Conservation (phyloP, 2,888 invertebrate genomes). For the Orchesella flavescens region DNA sequence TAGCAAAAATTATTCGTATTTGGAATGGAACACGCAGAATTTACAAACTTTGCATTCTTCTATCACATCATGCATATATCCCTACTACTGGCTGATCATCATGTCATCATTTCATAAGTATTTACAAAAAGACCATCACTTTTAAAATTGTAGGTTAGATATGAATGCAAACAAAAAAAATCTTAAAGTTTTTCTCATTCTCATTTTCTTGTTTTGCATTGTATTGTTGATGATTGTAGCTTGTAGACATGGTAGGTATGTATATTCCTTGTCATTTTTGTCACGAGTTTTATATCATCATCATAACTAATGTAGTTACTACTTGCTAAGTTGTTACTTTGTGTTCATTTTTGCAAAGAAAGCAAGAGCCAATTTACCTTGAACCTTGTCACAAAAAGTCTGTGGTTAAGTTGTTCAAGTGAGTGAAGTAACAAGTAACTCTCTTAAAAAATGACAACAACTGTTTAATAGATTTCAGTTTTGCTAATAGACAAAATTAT, state of each 20-base stretch:
- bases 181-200: neutral
- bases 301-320: neutral
- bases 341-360: neutral
- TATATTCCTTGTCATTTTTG: neutral
- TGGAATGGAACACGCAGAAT: no score
- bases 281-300: slow-evolving; percentile 8
- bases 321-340: neutral
- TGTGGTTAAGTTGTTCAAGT: neutral
- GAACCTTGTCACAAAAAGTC: neutral
- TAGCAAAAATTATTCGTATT: no score
- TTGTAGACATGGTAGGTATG: neutral
- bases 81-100: no score
- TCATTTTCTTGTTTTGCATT: no score
- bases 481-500: neutral
- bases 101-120: neutral
- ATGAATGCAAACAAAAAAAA: neutral
- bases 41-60: no score
- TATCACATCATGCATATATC: no score
- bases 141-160: neutral
- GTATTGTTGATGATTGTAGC: neutral
- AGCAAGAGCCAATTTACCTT: slow-evolving; percentile 4
- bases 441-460: neutral
- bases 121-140: neutral
- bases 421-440: no score
- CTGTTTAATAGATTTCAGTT: neutral